These are phyloP conservation scores for Sarotherodon lohbergeri DNA, from an alignment of 2,113 vertebrate species.

Conservation along the genomic window DNA sequence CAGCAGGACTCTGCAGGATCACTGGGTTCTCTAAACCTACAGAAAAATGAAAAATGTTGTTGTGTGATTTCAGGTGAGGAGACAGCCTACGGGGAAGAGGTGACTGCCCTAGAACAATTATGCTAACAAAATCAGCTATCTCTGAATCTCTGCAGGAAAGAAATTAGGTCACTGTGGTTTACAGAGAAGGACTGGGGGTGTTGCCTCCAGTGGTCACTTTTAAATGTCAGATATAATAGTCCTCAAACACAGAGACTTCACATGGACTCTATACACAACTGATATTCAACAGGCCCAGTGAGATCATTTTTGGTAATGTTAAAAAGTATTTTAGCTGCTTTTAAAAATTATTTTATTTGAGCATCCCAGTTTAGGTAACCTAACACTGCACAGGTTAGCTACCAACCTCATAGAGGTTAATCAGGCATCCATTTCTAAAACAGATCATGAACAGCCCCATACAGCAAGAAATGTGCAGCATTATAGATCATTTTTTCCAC, in stretches of 20 bases:
- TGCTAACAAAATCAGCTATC: background rate
- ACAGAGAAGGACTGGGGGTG: rapidly evolving
- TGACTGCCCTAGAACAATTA: rapidly evolving
- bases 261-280: background rate
- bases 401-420: rapidly evolving
- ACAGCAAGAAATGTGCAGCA: background rate
- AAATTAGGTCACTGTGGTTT: background rate
- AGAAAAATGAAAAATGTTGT: rapidly evolving
- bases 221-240: rapidly evolving
- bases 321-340: rapidly evolving
- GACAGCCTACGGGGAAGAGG: background rate
- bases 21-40: rapidly evolving
- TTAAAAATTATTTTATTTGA: background rate
- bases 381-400: background rate
- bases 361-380: rapidly evolving
- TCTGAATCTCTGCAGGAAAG: background rate
- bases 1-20: conserved; percentile 1
- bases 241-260: background rate
- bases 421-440: background rate
- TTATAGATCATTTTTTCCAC: rapidly evolving
- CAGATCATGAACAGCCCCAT: rapidly evolving
- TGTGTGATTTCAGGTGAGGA: background rate
- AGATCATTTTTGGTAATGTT: rapidly evolving
- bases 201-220: background rate
- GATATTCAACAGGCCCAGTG: background rate